These are phyloP conservation scores for Eupristina koningsbergeri DNA, from an alignment of 1,140 invertebrate genomes.

Conservation along the genomic window DNA sequence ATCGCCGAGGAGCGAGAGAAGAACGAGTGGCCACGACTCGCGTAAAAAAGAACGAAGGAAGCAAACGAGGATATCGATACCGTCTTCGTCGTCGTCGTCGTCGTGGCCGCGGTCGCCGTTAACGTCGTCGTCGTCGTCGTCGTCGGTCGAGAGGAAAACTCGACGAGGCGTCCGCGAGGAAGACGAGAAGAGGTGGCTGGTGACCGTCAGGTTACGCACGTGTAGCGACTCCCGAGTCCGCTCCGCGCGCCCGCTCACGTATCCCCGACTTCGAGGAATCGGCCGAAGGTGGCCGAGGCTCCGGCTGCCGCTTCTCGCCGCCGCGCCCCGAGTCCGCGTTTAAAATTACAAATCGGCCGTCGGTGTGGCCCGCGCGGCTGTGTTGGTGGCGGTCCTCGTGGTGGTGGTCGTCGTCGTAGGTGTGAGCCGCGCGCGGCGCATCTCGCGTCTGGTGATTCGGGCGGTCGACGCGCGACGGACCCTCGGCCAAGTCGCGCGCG, in stretches of 20 bases:
- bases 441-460: not conserved
- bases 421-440: not conserved
- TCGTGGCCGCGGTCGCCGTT: too few relatives aligned
- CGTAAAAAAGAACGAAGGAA: too few relatives aligned
- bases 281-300: not conserved
- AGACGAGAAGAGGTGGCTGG: not conserved
- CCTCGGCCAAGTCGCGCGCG: not conserved
- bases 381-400: too few relatives aligned
- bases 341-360: slow-evolving; percentile 56
- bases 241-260: not conserved
- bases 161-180: not conserved
- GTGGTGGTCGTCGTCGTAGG: too few relatives aligned
- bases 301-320: too few relatives aligned
- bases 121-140: too few relatives aligned
- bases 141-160: not conserved
- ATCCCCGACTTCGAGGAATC: not conserved
- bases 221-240: not conserved
- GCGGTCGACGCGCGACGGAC: not conserved
- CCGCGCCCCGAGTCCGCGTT: slow-evolving; percentile 47
- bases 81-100: too few relatives aligned
- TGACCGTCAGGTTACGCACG: slow-evolving; percentile 22
- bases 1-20: too few relatives aligned
- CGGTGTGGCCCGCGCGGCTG: not conserved
- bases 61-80: too few relatives aligned
- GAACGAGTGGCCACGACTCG: too few relatives aligned